Evolutionary conservation across 2,113 vertebrate genomes (phyloP).

Genomic region (Dasyurus viverrinus): DNA sequence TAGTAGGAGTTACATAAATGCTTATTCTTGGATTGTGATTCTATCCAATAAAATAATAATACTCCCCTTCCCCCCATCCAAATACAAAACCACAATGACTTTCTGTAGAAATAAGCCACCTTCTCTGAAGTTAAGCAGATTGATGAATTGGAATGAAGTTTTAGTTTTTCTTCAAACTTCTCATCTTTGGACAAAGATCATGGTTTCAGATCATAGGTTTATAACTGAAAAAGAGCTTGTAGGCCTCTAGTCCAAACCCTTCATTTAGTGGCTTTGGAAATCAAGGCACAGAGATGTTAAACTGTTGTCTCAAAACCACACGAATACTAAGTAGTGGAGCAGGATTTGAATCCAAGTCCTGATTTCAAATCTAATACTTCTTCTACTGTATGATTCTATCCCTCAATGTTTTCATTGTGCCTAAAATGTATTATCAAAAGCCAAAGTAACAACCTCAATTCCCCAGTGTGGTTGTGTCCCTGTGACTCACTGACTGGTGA

Average conservation of each 20-base stretch:
- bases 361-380: background rate
- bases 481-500: background rate
- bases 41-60: no score
- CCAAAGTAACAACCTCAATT: background rate
- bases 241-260: background rate
- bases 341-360: background rate
- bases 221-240: background rate
- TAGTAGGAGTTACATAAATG: background rate
- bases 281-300: background rate
- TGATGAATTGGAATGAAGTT: background rate
- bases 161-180: background rate
- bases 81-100: background rate
- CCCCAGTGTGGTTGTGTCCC: background rate
- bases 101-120: background rate
- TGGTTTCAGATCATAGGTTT: background rate
- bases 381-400: background rate
- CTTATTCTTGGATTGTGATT: no score
- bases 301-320: background rate
- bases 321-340: background rate
- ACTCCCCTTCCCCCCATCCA: no score
- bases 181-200: background rate
- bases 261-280: background rate
- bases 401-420: background rate
- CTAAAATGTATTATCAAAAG: background rate
- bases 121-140: background rate